These are phyloP conservation scores for Chamaetylas fuelleborni DNA, from an alignment of 2,113 vertebrate species.

Conservation along the genomic window DNA sequence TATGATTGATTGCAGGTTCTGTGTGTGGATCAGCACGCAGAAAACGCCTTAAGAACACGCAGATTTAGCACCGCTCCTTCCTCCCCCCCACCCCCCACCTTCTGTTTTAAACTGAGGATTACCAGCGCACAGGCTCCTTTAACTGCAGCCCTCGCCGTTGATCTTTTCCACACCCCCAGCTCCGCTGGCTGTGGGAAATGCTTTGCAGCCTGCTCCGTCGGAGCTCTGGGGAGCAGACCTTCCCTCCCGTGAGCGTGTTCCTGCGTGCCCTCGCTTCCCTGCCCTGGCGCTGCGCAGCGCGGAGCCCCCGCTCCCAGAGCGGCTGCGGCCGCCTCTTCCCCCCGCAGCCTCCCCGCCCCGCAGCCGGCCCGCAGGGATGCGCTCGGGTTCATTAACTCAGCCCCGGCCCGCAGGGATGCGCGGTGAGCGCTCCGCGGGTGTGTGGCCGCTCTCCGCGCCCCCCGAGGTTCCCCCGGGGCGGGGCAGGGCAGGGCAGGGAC, in stretches of 20 bases:
- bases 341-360: background rate
- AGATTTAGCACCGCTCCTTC: background rate
- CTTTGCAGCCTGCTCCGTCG: background rate
- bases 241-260: background rate
- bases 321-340: background rate
- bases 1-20: background rate
- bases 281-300: background rate
- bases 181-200: background rate
- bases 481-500: too few relatives aligned
- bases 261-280: background rate
- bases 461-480: background rate
- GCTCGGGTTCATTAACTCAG: background rate
- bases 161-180: background rate
- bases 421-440: background rate
- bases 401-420: background rate
- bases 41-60: background rate
- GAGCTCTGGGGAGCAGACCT: background rate
- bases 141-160: background rate
- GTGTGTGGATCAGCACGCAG: background rate
- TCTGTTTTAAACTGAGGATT: background rate
- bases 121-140: background rate
- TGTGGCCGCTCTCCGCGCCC: conserved; percentile 2
- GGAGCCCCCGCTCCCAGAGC: background rate
- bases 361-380: background rate
- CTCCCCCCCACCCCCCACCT: too few relatives aligned